Base-by-base conservation (phyloP, 2,113 vertebrate genomes). In the Cololabis saira region DNA sequence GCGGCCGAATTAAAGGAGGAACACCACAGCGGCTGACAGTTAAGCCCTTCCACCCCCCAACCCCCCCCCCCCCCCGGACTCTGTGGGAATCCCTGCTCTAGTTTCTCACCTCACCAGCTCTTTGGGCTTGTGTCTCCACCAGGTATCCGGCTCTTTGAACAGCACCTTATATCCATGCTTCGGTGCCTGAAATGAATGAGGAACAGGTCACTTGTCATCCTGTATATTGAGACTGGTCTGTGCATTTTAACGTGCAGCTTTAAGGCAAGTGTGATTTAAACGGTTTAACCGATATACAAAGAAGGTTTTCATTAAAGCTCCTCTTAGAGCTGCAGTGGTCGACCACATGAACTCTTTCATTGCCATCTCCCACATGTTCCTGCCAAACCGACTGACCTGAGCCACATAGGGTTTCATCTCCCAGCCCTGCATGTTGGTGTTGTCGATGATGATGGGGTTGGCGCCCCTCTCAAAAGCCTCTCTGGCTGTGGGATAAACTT, bases 371-470 rank as follows among this genome's bases (percentile, higher is more conserved):
- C n/a, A 11, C 5, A 14, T 18, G 14, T 40, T 51, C 42, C 12
- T 49, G 18, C 6, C 6, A 42, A 67, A 59, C 19, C 58, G 88
- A 95, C 96, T 94, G 84, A 99, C 98, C 98, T 96, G 90, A 81
- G 66, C 55, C 83, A 98, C 94, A 70, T 99, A 99, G 24, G 98
- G 97, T 87, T 93, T 98, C 98, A 99, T 99, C 91, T 99, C 98
- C 98, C 98, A 99, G 50, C 93, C 92, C 80, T 98, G 95, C 90
- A 95, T 91, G 80, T 99, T 99, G 86, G 97, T 98, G 86, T 99
- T 99, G 90, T 99, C 98, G 83, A 99, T 96, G 85, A 99, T 96
- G 87, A 99, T 91, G 53, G 97, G 97, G 68, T 94, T 95, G 19
- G 89, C 48, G n/a, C 89, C 90, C 72, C 87, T 95, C 86, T 95